Evolutionary conservation across 2,113 vertebrate genomes (phyloP), one percentile per base, ranked within the genome.

Genomic region (Thermophis baileyi): DNA sequence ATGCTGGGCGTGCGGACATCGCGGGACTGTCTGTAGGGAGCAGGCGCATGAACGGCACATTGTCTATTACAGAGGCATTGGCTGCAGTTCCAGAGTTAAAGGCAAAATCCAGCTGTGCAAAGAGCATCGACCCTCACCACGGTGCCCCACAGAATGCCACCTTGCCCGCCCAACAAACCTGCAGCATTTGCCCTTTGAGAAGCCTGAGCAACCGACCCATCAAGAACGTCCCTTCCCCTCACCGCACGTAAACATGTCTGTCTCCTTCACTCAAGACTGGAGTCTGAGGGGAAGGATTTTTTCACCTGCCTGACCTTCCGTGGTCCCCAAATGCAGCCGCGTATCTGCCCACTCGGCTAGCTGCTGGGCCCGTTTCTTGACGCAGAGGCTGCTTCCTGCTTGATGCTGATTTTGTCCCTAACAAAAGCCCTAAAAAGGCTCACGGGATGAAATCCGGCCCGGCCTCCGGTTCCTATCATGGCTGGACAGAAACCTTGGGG

Each of bases 21-120:
- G 74, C 81, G 89, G 92, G 92, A 89, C 89, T 63, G 92, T 90
- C 92, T 93, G 92, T 93, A 93, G 92, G 92, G 92, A 93, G 92
- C 92, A 93, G 92, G 92, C 92, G 92, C 89, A 89, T 93, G 89
- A 93, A 63, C 46, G 92, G 92, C 89, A 90, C 74, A 90, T 40
- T 10, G 92, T 90, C 89, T 93, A 90, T 93, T 86, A 87, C 92
- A 93, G 53, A 89, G 92, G 92, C 92, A 89, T 89, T 74, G 91
- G 91, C 92, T 89, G 92, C 92, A 85, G 88, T 89, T 89, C 88
- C 92, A 89, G 92, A 85, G 92, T 92, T 35, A 49, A 85, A 92
- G 91, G 92, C 87, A 92, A 74, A 92, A 92, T 35, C 54, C 85
- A 50, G 55, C 60, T 92, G 60, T 63, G 91, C 91, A 92, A 87